A percentile compares a stretch with the other conserved stretches of the same genome.
These are phyloP conservation scores for Lasioglossum morio DNA, from an alignment of 2,888 invertebrate species.

Conservation along the genomic window DNA sequence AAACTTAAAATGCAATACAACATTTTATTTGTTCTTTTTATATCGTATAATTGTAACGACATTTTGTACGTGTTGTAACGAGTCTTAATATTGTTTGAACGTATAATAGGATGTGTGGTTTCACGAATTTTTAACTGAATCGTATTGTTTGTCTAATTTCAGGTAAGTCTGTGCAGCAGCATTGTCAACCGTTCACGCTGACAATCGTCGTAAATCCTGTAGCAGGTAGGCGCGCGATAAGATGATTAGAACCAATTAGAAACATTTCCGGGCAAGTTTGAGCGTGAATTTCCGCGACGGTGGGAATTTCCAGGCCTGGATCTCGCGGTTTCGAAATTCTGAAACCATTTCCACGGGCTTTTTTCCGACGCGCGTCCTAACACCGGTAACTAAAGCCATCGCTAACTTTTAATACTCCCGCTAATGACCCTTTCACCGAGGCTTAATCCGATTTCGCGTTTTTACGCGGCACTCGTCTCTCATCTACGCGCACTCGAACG, in stretches of 20 bases:
- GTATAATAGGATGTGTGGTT: background rate
- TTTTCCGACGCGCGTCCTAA: constrained; percentile 21
- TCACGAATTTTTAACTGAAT: background rate
- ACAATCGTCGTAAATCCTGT: background rate
- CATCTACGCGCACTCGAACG: constrained; percentile 38
- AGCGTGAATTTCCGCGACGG: background rate
- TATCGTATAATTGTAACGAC: too few relatives aligned
- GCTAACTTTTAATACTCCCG: constrained; percentile 73
- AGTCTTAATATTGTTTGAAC: too few relatives aligned
- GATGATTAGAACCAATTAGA: background rate
- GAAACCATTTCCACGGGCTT: constrained; percentile 26
- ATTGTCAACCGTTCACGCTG: background rate
- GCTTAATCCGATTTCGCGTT: constrained; percentile 73
- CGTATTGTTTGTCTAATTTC: constrained; percentile 20
- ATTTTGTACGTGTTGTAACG: too few relatives aligned
- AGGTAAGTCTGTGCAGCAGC: constrained; percentile 3
- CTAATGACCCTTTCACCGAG: constrained; percentile 71
- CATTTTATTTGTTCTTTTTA: too few relatives aligned
- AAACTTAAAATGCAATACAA: too few relatives aligned
- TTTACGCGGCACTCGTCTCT: constrained; percentile 54
- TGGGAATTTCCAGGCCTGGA: background rate
- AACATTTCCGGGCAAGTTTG: background rate
- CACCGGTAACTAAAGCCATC: constrained; percentile 56
- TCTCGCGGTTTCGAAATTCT: background rate
- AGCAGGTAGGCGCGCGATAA: background rate